Percentiles rank a stretch among this genome's conserved stretches.
Evolutionary conservation across 2,113 vertebrate genomes (phyloP).

Genomic region (Xiphias gladius): DNA sequence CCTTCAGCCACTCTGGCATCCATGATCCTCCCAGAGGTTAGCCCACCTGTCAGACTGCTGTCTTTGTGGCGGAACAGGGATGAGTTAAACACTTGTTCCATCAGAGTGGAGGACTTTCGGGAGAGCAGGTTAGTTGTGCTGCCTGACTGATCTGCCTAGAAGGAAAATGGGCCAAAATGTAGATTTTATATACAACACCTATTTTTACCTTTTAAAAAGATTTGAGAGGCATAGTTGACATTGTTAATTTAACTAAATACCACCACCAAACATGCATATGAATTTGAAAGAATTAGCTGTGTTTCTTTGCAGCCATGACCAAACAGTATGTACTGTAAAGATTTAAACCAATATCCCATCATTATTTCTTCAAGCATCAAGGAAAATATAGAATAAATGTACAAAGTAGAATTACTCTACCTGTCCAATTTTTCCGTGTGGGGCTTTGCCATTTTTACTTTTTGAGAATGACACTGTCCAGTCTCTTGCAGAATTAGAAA

Average conservation of each 20-base stretch:
- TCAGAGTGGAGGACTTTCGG: constrained; percentile 88
- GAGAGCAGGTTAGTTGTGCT: constrained; percentile 81
- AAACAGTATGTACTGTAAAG: neutral
- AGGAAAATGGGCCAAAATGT: constrained; percentile 37
- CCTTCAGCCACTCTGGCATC: constrained; percentile 89
- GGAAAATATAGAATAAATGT: constrained; percentile 4
- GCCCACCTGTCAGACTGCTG: constrained; percentile 75
- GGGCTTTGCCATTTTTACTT: constrained; percentile 85
- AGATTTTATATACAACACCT: neutral
- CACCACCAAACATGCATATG: neutral
- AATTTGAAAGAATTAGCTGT: neutral
- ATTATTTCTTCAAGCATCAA: neutral
- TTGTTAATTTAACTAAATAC: neutral
- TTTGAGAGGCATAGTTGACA: neutral
- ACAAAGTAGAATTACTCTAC: constrained; percentile 73
- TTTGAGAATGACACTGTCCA: constrained; percentile 86
- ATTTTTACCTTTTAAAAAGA: neutral
- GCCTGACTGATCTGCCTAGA: constrained; percentile 88
- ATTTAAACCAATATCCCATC: constrained; percentile 24
- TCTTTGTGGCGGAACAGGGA: constrained; percentile 87
- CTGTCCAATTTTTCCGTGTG: constrained; percentile 89
- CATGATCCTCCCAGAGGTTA: constrained; percentile 77
- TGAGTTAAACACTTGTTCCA: constrained; percentile 95
- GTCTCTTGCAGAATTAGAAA: constrained; percentile 88
- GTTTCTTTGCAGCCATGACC: constrained; percentile 13